phyloP scores from a whole-genome alignment of 2,888 invertebrate genomes.

The Coleophora flavipennella region DNA sequence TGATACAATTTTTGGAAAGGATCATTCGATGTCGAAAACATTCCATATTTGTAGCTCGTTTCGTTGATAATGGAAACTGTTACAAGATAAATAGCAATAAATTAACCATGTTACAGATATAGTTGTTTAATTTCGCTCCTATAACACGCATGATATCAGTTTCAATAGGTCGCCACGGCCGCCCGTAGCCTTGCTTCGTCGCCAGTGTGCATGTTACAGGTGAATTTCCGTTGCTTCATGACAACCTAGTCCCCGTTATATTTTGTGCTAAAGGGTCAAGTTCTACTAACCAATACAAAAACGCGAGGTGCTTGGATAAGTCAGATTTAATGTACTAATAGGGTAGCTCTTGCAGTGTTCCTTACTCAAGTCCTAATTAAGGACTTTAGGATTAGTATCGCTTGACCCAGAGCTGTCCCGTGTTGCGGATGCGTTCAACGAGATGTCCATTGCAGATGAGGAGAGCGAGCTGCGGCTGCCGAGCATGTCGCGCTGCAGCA shows the following conservation, averaged over 20 bases:
- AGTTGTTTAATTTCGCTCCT: constrained; percentile 41
- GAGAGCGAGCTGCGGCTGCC: constrained; percentile 37
- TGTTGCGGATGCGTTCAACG: background rate
- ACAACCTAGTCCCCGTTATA: constrained; percentile 8
- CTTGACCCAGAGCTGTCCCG: no score
- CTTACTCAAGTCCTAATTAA: no score
- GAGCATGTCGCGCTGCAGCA: constrained; percentile 25
- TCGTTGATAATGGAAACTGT: constrained; percentile 1
- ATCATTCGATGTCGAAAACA: no score
- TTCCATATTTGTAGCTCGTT: no score
- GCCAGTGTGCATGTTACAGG: constrained; percentile 8
- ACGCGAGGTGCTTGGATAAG: no score
- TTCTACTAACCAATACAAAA: no score
- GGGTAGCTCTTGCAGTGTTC: no score
- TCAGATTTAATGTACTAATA: no score
- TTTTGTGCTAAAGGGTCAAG: no score
- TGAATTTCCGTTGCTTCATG: constrained; percentile 16
- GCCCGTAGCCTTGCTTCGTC: constrained; percentile 1
- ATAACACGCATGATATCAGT: constrained; percentile 6
- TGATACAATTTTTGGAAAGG: background rate
- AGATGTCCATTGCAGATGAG: constrained; percentile 45
- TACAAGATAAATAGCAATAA: constrained; percentile 25
- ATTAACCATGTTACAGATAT: constrained; percentile 31
- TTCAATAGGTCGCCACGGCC: constrained; percentile 9
- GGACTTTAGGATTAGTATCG: no score